Evolutionary conservation across 2,113 vertebrate genomes (phyloP), one percentile per base, ranked within the genome.

Genomic region (Tetraodon nigroviridis): DNA sequence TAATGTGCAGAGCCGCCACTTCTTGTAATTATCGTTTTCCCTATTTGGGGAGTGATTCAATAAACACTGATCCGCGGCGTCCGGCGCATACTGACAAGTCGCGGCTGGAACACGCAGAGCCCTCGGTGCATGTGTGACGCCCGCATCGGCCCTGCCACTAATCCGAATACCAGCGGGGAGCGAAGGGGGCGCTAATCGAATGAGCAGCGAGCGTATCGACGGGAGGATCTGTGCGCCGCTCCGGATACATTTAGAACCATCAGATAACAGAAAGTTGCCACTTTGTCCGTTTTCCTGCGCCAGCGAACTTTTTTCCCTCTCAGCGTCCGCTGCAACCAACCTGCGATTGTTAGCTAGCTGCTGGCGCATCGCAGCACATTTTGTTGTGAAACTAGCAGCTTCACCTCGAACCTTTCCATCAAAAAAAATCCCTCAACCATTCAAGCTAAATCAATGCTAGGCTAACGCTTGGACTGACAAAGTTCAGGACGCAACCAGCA

Each of bases 41-140:
- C 89, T 86, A 82, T 89, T 88, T 87, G 84, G 76, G 88, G 83
- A 89, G 87, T 89, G 84, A 91, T 89, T 91, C 85, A 88, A 90
- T 91, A 89, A 90, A 90, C 84, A 89, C 85, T 84, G 83, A 90
- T 89, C 86, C 76, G 71, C 56, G 52, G 55, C 67, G 82, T 85
- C 81, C 81, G 14, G 64, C 64, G 87, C 88, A 89, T 85, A 85
- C 88, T 81, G 83, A 88, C 81, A 79, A 85, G 82, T 55, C 45
- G 64, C 32, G 58, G 72, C 64, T 46, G 81, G 70, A 75, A 83
- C 69, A 69, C 69, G 79, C 69, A 65, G 77, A 67, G 52, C 74
- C 58, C 47, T 46, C 17, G 67, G 59, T 66, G 56, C 71, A 76
- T 61, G 75, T 61, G 68, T 66, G 8, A 51, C 60, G 19, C 63